Evolutionary conservation across 1,140 invertebrate species (phyloP).

Genomic region (Drosophila orena): DNA sequence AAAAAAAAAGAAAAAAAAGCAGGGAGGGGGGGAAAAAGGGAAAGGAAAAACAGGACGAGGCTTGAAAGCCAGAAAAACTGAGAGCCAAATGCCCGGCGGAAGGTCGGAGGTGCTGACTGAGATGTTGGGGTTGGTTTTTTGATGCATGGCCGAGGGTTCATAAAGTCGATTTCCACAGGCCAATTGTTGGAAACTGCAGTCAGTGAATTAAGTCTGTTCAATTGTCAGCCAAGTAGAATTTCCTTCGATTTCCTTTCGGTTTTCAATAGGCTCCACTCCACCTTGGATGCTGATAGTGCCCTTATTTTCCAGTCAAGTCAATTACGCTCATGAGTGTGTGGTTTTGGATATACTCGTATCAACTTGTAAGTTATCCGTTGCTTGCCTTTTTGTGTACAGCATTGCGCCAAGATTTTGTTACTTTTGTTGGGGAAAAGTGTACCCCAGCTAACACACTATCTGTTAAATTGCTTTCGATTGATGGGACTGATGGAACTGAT

Average conservation of each 20-base stretch:
- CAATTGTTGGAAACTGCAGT: slow-evolving; percentile 29
- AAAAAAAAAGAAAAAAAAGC: background rate
- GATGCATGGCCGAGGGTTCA: slow-evolving; percentile 54
- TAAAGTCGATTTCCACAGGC: slow-evolving; percentile 52
- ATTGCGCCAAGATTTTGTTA: background rate
- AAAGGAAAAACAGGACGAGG: background rate
- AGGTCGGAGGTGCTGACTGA: slow-evolving; percentile 20
- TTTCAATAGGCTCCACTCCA: slow-evolving; percentile 1
- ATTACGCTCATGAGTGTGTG: background rate
- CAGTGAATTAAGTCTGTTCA: slow-evolving; percentile 30
- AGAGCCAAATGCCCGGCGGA: slow-evolving; percentile 28
- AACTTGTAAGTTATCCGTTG: background rate
- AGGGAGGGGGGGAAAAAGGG: background rate
- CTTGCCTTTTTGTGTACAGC: background rate
- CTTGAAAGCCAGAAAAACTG: slow-evolving; percentile 7
- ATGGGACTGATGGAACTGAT: background rate
- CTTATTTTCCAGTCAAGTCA: background rate
- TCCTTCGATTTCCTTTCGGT: slow-evolving; percentile 13
- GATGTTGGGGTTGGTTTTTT: background rate
- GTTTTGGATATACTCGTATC: background rate
- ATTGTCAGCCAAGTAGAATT: slow-evolving; percentile 18
- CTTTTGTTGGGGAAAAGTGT: background rate
- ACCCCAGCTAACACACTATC: background rate
- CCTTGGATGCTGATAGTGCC: background rate
- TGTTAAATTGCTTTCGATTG: slow-evolving; percentile 16